Conservation (phyloP, 2,797 vertebrate genomes). For the Galaxias olidus region DNA sequence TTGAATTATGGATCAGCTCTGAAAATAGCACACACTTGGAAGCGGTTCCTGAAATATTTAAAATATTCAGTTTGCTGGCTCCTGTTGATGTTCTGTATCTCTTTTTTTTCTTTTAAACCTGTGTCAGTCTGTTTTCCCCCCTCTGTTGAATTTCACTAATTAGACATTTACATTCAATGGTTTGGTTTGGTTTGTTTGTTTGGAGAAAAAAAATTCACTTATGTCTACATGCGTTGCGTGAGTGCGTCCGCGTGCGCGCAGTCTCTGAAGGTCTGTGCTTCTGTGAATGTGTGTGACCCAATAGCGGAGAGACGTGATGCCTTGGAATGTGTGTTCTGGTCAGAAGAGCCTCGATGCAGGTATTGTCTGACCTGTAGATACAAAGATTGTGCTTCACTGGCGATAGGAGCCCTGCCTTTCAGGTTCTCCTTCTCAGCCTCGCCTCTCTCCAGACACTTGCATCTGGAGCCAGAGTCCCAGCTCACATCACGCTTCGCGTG, state of each 20-base stretch:
- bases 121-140: slow-evolving; percentile 47
- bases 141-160: slow-evolving; percentile 43
- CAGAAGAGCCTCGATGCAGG: not conserved
- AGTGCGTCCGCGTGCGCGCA: not conserved
- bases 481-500: slow-evolving; percentile 7
- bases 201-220: not conserved
- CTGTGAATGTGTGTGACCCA: not conserved
- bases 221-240: slow-evolving; percentile 3
- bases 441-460: not conserved
- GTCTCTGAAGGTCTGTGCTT: not conserved
- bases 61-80: slow-evolving; percentile 67
- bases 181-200: slow-evolving; percentile 1
- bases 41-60: slow-evolving; percentile 78
- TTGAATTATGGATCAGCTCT: slow-evolving; percentile 78
- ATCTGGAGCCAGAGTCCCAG: too few species aligned
- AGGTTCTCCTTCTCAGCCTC: too few species aligned
- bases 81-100: slow-evolving; percentile 67
- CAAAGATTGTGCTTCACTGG: too few species aligned
- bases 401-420: too few species aligned
- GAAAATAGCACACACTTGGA: slow-evolving; percentile 78
- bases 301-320: too few species aligned
- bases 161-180: slow-evolving; percentile 19
- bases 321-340: too few species aligned
- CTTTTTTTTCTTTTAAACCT: slow-evolving; percentile 56
- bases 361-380: too few species aligned